Percentiles rank a stretch among this genome's conserved stretches.
phyloP scores from a whole-genome alignment of 2,888 invertebrate species.

The Cerceris ruficornis region DNA sequence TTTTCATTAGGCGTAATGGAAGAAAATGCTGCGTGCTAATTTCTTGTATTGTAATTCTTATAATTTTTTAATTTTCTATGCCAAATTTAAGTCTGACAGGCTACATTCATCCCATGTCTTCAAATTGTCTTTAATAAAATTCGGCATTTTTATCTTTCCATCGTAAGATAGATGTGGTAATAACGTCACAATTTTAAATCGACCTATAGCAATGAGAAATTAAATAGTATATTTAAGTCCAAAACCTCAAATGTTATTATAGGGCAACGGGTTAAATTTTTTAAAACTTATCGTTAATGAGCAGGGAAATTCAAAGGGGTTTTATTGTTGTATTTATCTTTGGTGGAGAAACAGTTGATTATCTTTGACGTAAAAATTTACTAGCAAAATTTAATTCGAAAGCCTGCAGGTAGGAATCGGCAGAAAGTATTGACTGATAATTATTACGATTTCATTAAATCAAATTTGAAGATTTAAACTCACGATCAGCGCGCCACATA shows the following conservation, averaged over 20 bases:
- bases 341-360: no score
- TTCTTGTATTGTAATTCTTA: background rate
- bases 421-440: conserved; percentile 38
- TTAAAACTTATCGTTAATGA: no score
- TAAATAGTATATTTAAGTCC: background rate
- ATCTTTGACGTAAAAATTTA: no score
- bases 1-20: background rate
- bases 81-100: no score
- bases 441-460: background rate
- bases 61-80: background rate
- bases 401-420: conserved; percentile 14
- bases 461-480: conserved; percentile 15
- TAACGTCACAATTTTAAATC: background rate
- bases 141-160: no score
- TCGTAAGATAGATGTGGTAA: no score
- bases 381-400: conserved; percentile 23
- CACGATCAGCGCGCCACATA: background rate
- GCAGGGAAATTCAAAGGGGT: no score
- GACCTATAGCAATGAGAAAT: background rate
- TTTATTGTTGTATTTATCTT: no score
- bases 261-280: no score
- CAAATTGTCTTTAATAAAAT: no score
- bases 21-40: background rate
- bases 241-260: no score
- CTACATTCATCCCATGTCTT: no score